phyloP scores from a whole-genome alignment of 92 coral and sea anemone species.

The Phenganax subtilis region DNA sequence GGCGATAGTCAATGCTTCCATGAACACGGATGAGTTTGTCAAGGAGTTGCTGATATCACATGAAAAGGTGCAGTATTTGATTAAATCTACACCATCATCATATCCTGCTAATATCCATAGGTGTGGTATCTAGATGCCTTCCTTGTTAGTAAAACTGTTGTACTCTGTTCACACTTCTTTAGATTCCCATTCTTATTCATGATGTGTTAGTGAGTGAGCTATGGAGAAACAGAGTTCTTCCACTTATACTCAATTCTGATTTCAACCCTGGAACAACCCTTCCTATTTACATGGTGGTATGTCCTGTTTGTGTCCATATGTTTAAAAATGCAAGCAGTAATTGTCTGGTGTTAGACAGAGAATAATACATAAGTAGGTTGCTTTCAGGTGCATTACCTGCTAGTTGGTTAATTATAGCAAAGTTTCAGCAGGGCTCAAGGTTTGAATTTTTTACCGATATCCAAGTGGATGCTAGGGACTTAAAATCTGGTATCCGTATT shows the following conservation, averaged over 20 bases:
- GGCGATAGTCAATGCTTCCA: conserved; percentile 91
- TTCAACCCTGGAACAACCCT: conserved; percentile 73
- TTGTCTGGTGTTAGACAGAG: neutral
- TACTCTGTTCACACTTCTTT: neutral
- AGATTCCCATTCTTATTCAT: conserved; percentile 83
- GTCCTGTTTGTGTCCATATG: conserved; percentile 14
- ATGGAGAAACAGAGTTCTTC: conserved; percentile 83
- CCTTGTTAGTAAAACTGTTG: neutral
- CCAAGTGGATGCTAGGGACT: too few relatives aligned
- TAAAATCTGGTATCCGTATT: too few relatives aligned
- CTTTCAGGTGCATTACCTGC: too few relatives aligned
- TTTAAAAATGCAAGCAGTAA: neutral
- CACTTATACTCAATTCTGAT: conserved; percentile 54
- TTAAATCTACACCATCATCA: neutral
- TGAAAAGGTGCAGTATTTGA: conserved; percentile 57
- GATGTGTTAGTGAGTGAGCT: conserved; percentile 82
- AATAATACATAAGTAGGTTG: too few relatives aligned
- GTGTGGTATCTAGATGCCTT: neutral
- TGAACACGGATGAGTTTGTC: conserved; percentile 83
- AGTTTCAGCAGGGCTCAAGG: too few relatives aligned
- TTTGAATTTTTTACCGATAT: too few relatives aligned
- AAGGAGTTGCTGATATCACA: conserved; percentile 79
- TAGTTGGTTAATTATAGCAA: too few relatives aligned
- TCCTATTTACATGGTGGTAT: conserved; percentile 91
- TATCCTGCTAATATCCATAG: too few relatives aligned